Evolutionary conservation across 2,113 vertebrate genomes (phyloP).

Genomic region (Oryzias curvinotus): DNA sequence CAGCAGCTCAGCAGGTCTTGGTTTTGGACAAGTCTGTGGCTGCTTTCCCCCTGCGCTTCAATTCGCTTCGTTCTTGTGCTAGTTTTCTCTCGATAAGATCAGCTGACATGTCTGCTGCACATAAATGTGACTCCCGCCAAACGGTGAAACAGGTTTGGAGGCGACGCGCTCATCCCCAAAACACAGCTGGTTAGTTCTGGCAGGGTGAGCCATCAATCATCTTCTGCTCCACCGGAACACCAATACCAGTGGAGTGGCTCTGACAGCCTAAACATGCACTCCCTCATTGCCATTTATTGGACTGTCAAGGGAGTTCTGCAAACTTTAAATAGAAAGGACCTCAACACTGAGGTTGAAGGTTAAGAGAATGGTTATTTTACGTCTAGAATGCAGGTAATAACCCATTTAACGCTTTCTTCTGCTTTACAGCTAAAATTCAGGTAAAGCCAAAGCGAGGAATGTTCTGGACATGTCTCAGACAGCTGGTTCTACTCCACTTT

Average conservation of each 20-base stretch:
- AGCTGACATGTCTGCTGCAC: conserved; percentile 8
- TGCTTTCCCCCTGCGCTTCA: conserved; percentile 1
- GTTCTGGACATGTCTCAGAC: conserved; percentile 51
- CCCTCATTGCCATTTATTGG: conserved; percentile 35
- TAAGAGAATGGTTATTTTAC: conserved; percentile 19
- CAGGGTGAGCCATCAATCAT: conserved; percentile 34
- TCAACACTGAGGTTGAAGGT: conserved; percentile 24
- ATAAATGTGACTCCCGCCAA: too few species aligned
- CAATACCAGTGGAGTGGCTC: conserved; percentile 6
- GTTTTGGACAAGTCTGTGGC: conserved; percentile 6
- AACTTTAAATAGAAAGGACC: conserved; percentile 9
- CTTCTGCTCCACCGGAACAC: conserved; percentile 21
- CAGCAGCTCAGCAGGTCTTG: not conserved
- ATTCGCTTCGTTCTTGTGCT: conserved; percentile 14
- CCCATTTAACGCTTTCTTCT: conserved; percentile 21
- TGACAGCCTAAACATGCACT: conserved; percentile 4
- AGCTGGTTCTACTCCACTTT: conserved; percentile 33
- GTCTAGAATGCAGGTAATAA: conserved; percentile 26
- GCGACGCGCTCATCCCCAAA: not conserved
- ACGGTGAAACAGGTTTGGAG: too few species aligned
- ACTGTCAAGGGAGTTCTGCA: conserved; percentile 27
- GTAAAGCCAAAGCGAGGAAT: conserved; percentile 52
- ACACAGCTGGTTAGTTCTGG: conserved; percentile 12
- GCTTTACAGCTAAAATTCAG: conserved; percentile 33
- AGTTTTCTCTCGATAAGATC: conserved; percentile 42